phyloP scores from a whole-genome alignment of 2,797 vertebrate species.

The Mionectes olivaceus region DNA sequence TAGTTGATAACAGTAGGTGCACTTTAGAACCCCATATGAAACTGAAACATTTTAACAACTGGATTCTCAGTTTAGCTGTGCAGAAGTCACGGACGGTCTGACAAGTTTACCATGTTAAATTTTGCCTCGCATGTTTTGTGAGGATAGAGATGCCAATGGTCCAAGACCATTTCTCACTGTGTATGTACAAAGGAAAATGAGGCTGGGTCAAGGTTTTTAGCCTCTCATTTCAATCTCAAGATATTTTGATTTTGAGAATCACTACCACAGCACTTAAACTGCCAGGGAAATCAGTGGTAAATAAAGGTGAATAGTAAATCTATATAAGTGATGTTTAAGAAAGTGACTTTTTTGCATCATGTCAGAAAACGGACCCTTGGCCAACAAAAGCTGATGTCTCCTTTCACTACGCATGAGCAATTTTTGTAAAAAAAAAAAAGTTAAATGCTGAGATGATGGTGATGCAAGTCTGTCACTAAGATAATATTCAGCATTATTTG shows the following conservation, averaged over 20 bases:
- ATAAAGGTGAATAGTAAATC: not conserved
- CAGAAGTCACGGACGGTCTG: not conserved
- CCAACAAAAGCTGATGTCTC: not conserved
- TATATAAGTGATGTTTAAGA: not conserved
- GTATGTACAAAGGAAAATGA: not conserved
- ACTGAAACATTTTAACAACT: not conserved
- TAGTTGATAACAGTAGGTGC: not conserved
- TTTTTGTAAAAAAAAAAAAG: not conserved
- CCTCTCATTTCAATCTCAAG: not conserved
- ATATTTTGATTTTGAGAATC: not conserved
- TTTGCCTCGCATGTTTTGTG: not conserved
- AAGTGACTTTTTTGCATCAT: not conserved
- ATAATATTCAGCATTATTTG: not conserved
- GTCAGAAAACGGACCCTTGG: not conserved
- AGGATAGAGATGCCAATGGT: not conserved
- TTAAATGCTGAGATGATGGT: not conserved
- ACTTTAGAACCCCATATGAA: not conserved
- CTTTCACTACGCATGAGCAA: not conserved
- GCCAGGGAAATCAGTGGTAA: not conserved
- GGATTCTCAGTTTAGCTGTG: not conserved
- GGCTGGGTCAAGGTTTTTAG: not conserved
- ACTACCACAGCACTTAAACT: not conserved
- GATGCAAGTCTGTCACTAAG: not conserved
- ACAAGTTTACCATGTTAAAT: not conserved
- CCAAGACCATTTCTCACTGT: not conserved